Conservation (phyloP, 2,888 invertebrate species). For the Fissipunctia ypsillon region DNA sequence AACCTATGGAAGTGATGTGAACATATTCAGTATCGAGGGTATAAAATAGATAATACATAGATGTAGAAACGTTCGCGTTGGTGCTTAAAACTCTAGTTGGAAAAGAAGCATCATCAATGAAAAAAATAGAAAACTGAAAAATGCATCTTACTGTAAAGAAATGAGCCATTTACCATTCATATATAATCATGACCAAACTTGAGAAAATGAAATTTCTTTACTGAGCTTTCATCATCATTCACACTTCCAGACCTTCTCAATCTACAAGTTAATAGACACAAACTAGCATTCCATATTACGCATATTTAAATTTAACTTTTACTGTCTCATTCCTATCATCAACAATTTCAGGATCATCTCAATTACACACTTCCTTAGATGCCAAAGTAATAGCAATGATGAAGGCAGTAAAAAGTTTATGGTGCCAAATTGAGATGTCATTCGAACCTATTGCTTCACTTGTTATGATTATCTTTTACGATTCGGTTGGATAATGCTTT, state of each 20-base stretch:
- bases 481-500: conserved; percentile 65
- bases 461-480: conserved; percentile 67
- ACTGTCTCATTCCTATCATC: conserved; percentile 13
- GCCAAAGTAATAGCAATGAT: conserved; percentile 52
- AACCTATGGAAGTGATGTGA: neutral
- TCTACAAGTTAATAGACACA: neutral
- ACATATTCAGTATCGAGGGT: conserved; percentile 8
- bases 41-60: neutral
- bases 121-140: neutral
- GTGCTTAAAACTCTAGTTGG: neutral
- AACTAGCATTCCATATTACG: neutral
- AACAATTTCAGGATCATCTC: conserved; percentile 37
- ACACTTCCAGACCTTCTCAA: neutral
- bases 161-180: too few species aligned
- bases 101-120: too few species aligned
- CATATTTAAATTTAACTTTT: too few species aligned
- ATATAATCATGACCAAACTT: too few species aligned
- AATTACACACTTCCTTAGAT: conserved; percentile 40
- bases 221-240: neutral
- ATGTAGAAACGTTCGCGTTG: neutral
- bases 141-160: too few species aligned
- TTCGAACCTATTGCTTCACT: conserved; percentile 46
- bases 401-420: conserved; percentile 58
- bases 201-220: neutral
- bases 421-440: conserved; percentile 67